These are phyloP conservation scores for Mesorhabditis spiculigera DNA, from an alignment of 2,888 invertebrate genomes.

Conservation along the genomic window DNA sequence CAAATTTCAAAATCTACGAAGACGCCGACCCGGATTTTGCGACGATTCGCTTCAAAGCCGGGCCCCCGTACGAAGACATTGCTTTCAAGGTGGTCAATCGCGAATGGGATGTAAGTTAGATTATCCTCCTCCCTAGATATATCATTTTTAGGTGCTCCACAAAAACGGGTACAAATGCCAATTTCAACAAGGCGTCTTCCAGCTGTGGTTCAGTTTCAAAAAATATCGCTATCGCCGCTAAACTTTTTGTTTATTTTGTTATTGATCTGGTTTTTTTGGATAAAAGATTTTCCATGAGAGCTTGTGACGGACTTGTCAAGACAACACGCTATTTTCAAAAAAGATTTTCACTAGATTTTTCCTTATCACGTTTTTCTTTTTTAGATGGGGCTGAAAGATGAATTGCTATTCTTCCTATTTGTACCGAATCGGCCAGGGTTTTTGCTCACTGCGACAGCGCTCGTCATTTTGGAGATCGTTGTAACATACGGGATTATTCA, in stretches of 20 bases:
- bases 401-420: conserved; percentile 11
- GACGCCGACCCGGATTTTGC: conserved; percentile 82
- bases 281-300: neutral
- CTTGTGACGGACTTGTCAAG: conserved; percentile 1
- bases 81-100: conserved; percentile 78
- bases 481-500: conserved; percentile 38
- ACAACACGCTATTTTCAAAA: neutral
- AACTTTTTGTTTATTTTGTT: conserved; percentile 11
- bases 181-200: conserved; percentile 98
- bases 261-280: conserved; percentile 3
- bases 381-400: neutral
- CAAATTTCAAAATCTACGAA: conserved; percentile 78
- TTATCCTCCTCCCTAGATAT: conserved; percentile 12
- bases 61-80: conserved; percentile 86
- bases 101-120: conserved; percentile 78
- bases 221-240: conserved; percentile 82
- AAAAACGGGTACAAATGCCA: conserved; percentile 96
- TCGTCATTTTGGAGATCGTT: conserved; percentile 31
- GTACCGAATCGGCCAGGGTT: conserved; percentile 28
- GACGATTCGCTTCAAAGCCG: conserved; percentile 83
- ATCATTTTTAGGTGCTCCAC: conserved; percentile 67
- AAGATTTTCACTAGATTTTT: neutral
- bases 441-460: conserved; percentile 20
- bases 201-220: conserved; percentile 99
- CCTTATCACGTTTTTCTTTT: neutral